phyloP scores from a whole-genome alignment of 2,888 invertebrate species.

The Exocentrus adspersus region DNA sequence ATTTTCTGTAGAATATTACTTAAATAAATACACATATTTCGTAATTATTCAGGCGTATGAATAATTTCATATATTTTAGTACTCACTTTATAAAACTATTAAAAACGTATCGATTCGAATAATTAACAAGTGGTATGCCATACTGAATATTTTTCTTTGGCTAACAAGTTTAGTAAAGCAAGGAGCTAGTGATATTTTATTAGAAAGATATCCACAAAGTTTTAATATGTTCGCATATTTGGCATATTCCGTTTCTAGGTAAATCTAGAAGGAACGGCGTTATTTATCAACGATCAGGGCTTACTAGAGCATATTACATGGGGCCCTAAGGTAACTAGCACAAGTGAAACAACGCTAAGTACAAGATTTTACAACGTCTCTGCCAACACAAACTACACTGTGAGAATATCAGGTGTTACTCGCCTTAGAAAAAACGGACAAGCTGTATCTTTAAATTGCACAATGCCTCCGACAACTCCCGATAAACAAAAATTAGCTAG shows the following conservation, averaged over 20 bases:
- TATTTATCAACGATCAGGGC: conserved; percentile 67
- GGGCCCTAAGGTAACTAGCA: conserved; percentile 70
- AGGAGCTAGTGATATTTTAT: too few relatives aligned
- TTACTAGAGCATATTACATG: conserved; percentile 66
- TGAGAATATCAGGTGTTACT: conserved; percentile 80
- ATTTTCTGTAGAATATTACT: too few relatives aligned
- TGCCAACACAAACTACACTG: conserved; percentile 86
- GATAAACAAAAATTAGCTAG: conserved; percentile 71
- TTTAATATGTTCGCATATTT: too few relatives aligned
- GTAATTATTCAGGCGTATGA: too few relatives aligned
- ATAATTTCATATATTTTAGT: too few relatives aligned
- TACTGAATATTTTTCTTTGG: too few relatives aligned
- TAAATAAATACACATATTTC: too few relatives aligned
- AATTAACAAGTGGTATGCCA: too few relatives aligned
- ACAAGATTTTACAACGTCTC: conserved; percentile 75
- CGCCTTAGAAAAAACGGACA: conserved; percentile 79
- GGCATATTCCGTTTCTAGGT: conserved; percentile 52
- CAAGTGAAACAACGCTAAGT: conserved; percentile 65
- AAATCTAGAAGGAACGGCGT: conserved; percentile 67
- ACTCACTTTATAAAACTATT: too few relatives aligned
- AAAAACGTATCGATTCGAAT: too few relatives aligned
- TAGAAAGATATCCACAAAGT: too few relatives aligned
- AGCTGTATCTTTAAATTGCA: conserved; percentile 71
- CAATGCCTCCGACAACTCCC: conserved; percentile 78
- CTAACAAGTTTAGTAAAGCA: too few relatives aligned